Percentiles rank a stretch among this genome's conserved stretches.
phyloP scores from a whole-genome alignment of 2,113 vertebrate species.

The Machaerirhynchus nigripectus region DNA sequence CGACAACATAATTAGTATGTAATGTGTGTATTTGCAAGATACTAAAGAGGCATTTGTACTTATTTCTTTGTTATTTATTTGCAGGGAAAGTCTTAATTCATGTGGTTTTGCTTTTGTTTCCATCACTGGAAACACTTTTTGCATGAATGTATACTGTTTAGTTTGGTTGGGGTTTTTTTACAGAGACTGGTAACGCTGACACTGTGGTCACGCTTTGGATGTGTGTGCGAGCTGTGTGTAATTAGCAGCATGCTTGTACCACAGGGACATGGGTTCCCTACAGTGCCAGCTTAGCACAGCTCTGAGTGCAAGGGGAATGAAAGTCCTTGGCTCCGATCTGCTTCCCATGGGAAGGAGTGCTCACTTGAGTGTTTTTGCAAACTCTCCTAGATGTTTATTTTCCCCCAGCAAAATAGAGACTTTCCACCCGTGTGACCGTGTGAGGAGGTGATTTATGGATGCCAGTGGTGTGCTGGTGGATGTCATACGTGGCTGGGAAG shows the following conservation, averaged over 20 bases:
- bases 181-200: background rate
- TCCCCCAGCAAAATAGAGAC: background rate
- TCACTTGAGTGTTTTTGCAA: rapidly evolving
- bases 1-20: background rate
- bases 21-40: background rate
- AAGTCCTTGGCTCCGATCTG: background rate
- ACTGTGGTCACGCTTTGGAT: background rate
- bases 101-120: conserved; percentile 18
- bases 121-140: background rate
- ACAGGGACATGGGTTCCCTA: background rate
- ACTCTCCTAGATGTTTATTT: background rate
- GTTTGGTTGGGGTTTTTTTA: background rate
- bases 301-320: background rate
- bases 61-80: conserved; percentile 10
- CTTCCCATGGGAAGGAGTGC: background rate
- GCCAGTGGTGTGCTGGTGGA: background rate
- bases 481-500: background rate
- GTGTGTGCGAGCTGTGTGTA: background rate
- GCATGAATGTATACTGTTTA: background rate
- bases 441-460: background rate
- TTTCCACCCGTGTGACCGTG: background rate
- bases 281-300: background rate
- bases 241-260: background rate
- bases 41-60: background rate
- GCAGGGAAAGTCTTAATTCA: background rate